phyloP scores from a whole-genome alignment of 2,113 vertebrate species.

The Rhodinocichla rosea region DNA sequence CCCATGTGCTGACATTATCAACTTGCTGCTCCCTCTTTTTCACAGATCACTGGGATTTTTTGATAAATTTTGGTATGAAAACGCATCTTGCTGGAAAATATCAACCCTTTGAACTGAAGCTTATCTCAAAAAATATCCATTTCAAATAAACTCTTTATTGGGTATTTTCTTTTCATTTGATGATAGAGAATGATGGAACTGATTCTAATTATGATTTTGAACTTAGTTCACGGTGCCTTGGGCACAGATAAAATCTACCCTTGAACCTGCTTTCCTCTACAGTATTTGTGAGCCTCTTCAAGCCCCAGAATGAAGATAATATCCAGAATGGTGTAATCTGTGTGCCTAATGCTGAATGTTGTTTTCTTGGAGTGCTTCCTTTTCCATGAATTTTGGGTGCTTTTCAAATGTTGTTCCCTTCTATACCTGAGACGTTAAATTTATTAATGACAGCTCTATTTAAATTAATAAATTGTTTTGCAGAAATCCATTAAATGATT shows the following conservation, averaged over 20 bases:
- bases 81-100: background rate
- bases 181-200: background rate
- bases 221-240: background rate
- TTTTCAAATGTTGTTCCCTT: background rate
- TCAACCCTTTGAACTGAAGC: background rate
- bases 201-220: constrained; percentile 34
- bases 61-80: background rate
- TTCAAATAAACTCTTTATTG: background rate
- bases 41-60: background rate
- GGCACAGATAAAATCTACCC: background rate
- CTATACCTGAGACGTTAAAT: background rate
- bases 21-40: background rate
- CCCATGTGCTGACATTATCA: background rate
- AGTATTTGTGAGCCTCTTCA: background rate
- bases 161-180: background rate
- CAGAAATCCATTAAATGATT: background rate
- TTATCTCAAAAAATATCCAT: background rate
- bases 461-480: background rate
- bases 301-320: background rate
- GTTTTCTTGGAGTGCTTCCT: background rate
- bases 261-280: background rate
- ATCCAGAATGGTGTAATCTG: background rate
- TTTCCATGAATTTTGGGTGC: background rate
- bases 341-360: background rate
- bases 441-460: background rate